phyloP scores from a whole-genome alignment of 1,140 invertebrate genomes.

The Drosophila saltans region DNA sequence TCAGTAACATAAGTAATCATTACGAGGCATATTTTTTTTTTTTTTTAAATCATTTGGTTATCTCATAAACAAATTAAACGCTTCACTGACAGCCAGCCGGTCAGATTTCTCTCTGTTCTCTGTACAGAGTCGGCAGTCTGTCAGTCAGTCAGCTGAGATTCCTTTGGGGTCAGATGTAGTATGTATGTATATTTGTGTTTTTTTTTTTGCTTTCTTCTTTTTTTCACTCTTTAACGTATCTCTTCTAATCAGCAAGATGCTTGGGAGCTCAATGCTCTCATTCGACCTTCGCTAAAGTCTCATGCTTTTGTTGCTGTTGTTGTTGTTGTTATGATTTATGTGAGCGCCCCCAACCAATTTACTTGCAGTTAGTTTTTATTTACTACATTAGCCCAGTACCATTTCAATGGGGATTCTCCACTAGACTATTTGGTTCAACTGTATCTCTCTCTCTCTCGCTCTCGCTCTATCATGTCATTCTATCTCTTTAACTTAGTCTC shows the following conservation, averaged over 20 bases:
- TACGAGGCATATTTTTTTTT: conserved; percentile 10
- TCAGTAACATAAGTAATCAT: conserved; percentile 12
- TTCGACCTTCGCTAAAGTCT: conserved; percentile 20
- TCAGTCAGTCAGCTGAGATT: conserved; percentile 31
- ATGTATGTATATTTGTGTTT: too few species aligned
- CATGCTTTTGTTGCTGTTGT: conserved; percentile 24
- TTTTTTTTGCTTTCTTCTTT: too few species aligned
- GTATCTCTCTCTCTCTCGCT: neutral
- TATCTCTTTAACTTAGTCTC: conserved; percentile 11
- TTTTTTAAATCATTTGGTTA: conserved; percentile 39
- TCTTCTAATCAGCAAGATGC: conserved; percentile 16
- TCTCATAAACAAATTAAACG: conserved; percentile 54
- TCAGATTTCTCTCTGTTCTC: neutral
- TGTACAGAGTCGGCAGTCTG: conserved; percentile 14
- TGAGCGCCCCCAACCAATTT: conserved; percentile 36
- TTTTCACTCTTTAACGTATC: conserved; percentile 19
- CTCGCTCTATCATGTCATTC: conserved; percentile 33
- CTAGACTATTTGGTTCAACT: neutral
- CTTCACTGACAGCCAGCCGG: conserved; percentile 42
- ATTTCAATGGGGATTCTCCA: conserved; percentile 3
- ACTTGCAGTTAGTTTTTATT: conserved; percentile 49
- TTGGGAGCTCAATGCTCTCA: conserved; percentile 15
- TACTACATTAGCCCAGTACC: neutral
- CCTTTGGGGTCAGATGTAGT: conserved; percentile 26
- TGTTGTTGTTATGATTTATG: conserved; percentile 43